phyloP scores from a whole-genome alignment of 2,888 invertebrate genomes.

The Eilema sororculum region DNA sequence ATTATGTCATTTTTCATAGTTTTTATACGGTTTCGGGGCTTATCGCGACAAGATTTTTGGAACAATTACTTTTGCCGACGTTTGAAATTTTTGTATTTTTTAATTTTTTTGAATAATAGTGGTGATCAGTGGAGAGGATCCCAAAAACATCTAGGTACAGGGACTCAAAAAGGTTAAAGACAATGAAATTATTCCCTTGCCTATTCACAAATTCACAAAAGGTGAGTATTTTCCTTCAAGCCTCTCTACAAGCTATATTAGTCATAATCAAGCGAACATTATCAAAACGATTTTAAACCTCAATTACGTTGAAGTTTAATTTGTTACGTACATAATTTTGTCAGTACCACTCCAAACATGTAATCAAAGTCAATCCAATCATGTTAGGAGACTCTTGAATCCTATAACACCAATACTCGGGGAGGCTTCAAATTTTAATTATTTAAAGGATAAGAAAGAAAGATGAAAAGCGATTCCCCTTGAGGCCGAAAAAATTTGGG shows the following conservation, averaged over 20 bases:
- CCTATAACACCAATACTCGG: conserved; percentile 51
- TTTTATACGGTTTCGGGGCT: too few species aligned
- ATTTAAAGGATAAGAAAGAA: conserved; percentile 60
- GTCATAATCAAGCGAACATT: background rate
- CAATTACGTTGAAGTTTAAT: background rate
- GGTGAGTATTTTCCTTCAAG: too few species aligned
- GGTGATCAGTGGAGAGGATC: too few species aligned
- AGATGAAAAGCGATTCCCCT: conserved; percentile 57
- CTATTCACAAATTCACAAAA: too few species aligned
- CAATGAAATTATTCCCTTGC: too few species aligned
- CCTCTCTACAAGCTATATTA: background rate
- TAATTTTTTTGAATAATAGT: too few species aligned
- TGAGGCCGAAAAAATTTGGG: conserved; percentile 52
- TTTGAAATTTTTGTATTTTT: too few species aligned
- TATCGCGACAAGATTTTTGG: too few species aligned
- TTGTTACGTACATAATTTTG: background rate
- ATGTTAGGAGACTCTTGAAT: conserved; percentile 32
- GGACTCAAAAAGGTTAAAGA: too few species aligned
- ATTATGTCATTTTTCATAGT: too few species aligned
- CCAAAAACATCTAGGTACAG: too few species aligned
- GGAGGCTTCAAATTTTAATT: conserved; percentile 63
- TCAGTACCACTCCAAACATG: conserved; percentile 16
- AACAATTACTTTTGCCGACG: too few species aligned
- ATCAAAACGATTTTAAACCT: background rate
- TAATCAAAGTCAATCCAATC: conserved; percentile 18